These are phyloP conservation scores for Synergus japonicus DNA, from an alignment of 2,888 invertebrate genomes.

Conservation along the genomic window DNA sequence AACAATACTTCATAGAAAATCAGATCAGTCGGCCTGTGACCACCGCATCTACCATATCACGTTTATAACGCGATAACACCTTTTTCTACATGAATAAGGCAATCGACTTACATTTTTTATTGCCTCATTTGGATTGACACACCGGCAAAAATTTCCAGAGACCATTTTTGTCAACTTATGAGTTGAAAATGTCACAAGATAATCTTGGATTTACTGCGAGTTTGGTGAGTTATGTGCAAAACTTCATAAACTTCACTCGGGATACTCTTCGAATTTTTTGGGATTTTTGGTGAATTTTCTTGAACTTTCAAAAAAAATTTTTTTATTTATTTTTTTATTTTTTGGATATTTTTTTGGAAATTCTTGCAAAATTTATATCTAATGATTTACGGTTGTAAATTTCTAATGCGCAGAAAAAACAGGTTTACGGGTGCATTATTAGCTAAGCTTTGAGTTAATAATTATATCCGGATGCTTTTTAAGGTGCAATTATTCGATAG, in stretches of 20 bases:
- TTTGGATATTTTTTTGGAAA: too few species aligned
- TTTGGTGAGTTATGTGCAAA: constrained; percentile 65
- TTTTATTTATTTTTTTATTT: too few species aligned
- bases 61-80: constrained; percentile 48
- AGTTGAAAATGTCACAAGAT: constrained; percentile 67
- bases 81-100: constrained; percentile 46
- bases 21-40: constrained; percentile 73
- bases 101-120: constrained; percentile 40
- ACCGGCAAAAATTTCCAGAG: not conserved
- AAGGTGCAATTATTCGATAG: not conserved
- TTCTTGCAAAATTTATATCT: too few species aligned
- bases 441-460: not conserved
- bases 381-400: too few species aligned
- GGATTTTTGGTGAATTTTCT: too few species aligned
- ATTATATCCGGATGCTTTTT: not conserved
- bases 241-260: not conserved
- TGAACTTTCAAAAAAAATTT: too few species aligned
- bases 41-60: constrained; percentile 71
- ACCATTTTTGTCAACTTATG: not conserved
- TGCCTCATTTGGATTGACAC: constrained; percentile 16
- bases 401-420: too few species aligned
- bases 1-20: constrained; percentile 73
- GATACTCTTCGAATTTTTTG: too few species aligned
- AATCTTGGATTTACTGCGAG: constrained; percentile 74
- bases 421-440: too few species aligned